Conservation (phyloP, 2,113 vertebrate genomes). For the Planiliza haematocheilus region DNA sequence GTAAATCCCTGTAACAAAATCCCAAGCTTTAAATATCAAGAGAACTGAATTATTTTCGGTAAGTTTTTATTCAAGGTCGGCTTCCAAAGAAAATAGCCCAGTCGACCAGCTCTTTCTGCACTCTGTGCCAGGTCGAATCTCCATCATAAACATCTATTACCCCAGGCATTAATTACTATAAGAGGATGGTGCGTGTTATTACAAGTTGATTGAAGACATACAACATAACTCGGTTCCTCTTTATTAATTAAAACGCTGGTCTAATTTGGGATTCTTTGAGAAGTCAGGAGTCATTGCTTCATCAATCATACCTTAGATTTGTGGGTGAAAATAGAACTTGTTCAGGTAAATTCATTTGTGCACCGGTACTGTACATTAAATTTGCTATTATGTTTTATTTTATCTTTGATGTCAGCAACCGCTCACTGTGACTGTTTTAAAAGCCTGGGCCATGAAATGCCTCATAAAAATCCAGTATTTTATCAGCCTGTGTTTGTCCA, state of each 20-base stretch:
- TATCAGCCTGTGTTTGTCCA: neutral
- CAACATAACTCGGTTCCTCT: constrained; percentile 14
- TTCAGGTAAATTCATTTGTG: neutral
- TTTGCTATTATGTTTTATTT: neutral
- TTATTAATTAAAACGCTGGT: constrained; percentile 4
- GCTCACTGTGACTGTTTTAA: neutral
- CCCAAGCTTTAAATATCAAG: neutral
- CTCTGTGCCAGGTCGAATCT: constrained; percentile 20
- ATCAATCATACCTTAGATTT: neutral
- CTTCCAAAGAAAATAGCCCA: constrained; percentile 34
- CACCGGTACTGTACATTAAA: neutral
- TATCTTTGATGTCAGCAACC: neutral
- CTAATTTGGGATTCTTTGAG: constrained; percentile 12
- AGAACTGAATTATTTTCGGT: constrained; percentile 1
- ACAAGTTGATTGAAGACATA: constrained; percentile 28
- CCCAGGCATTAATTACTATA: constrained; percentile 16
- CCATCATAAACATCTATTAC: constrained; percentile 53
- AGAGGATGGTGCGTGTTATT: constrained; percentile 15
- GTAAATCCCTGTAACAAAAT: too few species aligned
- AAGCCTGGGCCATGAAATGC: neutral
- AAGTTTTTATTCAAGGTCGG: constrained; percentile 4
- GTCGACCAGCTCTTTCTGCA: constrained; percentile 12
- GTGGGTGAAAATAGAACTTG: neutral
- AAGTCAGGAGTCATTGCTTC: neutral
- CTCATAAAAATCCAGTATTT: neutral